Base-by-base conservation (phyloP, 2,797 vertebrate species). In the Nothura maculosa region DNA sequence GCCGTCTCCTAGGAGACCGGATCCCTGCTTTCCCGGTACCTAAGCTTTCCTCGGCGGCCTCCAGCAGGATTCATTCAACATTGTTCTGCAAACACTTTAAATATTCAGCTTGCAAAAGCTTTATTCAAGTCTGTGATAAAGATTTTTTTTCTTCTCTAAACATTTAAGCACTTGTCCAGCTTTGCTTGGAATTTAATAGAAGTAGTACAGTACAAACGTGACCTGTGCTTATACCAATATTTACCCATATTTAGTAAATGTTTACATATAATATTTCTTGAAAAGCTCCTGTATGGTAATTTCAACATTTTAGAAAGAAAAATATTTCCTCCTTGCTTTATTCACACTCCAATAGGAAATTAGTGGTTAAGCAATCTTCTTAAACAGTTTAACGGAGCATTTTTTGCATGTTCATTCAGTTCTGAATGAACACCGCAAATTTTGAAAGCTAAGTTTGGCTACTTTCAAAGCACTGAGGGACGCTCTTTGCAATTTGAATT, bases 181-280 rank as follows among this genome's bases (percentile, higher is more conserved):
- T 89, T 84, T 42, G 60, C 61, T 73, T 81, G 87, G 92, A 96
- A 96, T 96, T 96, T 89, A 73, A 68, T 85, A 84, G 69, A 89
- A 84, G 77, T 76, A 57, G 43, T 68, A 68, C 21, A 75, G 54
- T 60, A 30, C 81, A 94, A 93, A 81, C 54, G 74, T 6, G 62
- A 81, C 63, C 74, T 38, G 30, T 20, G 75, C 57, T 45, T 93
- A 7, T 77, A 54, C 47, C 91, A 95, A 92, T 93, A 85, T 91
- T 95, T 92, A 73, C 52, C 79, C 47, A 69, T 92, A 83, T 94
- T 93, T 96, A 78, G 85, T 40, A 90, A 69, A 84, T 50, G 42
- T 80, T 79, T 82, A 40, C 32, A 22, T 34, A 57, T 42, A 61
- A 74, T 68, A 80, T 92, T 96, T 94, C 62, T 90, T 32, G 54